Conservation (phyloP, 2,888 invertebrate genomes). For the Agrotis puta region DNA sequence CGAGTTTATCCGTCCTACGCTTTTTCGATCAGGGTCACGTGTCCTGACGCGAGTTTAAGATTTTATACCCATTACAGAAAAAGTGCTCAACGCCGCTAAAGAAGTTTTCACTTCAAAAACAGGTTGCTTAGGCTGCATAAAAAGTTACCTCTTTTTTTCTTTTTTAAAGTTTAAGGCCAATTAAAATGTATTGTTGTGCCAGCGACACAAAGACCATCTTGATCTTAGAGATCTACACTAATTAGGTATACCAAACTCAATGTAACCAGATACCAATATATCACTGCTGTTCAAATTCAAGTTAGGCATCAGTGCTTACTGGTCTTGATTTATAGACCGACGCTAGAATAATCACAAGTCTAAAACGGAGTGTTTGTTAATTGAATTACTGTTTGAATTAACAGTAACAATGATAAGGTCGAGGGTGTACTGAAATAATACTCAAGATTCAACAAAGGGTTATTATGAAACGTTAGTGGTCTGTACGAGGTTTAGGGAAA, state of each 20-base stretch:
- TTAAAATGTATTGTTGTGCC: too few relatives aligned
- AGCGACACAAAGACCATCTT: too few relatives aligned
- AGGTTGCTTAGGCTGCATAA: too few relatives aligned
- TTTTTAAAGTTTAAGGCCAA: too few relatives aligned
- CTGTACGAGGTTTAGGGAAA: not conserved
- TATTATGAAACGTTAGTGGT: not conserved
- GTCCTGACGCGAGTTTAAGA: too few relatives aligned
- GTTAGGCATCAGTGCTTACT: constrained; percentile 34
- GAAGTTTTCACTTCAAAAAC: too few relatives aligned
- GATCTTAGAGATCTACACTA: not conserved
- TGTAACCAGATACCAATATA: constrained; percentile 29
- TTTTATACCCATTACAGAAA: too few relatives aligned
- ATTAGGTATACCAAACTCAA: not conserved
- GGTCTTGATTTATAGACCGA: constrained; percentile 54
- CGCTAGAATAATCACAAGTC: constrained; percentile 41
- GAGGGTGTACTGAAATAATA: constrained; percentile 20
- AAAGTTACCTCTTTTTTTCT: too few relatives aligned
- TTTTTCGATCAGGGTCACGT: too few relatives aligned
- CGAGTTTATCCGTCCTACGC: too few relatives aligned
- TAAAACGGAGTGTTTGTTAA: constrained; percentile 54
- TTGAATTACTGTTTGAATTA: constrained; percentile 59
- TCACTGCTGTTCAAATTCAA: constrained; percentile 42
- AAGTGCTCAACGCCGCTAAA: too few relatives aligned
- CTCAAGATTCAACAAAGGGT: constrained; percentile 9
- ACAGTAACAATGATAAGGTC: constrained; percentile 29